Conservation (phyloP, 2,113 vertebrate species). For the Pterocles burchelli region DNA sequence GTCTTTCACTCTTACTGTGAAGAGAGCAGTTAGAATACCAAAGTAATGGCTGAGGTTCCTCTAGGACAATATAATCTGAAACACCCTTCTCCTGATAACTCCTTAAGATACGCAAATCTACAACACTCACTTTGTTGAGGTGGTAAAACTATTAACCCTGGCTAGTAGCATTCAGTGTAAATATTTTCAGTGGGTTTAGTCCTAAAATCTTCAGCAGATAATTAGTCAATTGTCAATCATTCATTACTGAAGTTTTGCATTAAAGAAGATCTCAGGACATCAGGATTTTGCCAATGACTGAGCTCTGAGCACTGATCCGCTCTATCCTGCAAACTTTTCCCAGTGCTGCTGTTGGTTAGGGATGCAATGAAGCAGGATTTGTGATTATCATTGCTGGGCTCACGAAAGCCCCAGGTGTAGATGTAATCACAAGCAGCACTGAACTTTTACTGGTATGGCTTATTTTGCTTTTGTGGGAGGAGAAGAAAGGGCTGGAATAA, state of each 20-base stretch:
- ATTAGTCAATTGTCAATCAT: neutral
- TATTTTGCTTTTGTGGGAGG: constrained; percentile 51
- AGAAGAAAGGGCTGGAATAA: constrained; percentile 49
- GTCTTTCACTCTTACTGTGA: neutral
- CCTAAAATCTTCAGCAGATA: neutral
- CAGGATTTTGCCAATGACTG: neutral
- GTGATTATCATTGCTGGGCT: constrained; percentile 21
- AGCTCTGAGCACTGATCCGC: neutral
- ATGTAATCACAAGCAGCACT: constrained; percentile 43
- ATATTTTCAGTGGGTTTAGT: neutral
- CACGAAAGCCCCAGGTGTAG: constrained; percentile 60
- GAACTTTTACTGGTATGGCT: constrained; percentile 44
- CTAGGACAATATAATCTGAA: neutral
- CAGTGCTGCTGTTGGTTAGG: neutral
- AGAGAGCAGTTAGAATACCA: neutral
- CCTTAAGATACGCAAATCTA: neutral
- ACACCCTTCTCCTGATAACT: neutral
- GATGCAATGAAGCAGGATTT: neutral
- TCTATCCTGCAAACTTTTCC: neutral
- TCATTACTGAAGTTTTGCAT: neutral
- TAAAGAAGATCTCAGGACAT: neutral
- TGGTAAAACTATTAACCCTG: neutral
- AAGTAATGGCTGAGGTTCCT: neutral
- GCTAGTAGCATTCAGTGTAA: neutral
- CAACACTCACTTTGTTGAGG: neutral